A percentile compares a stretch with the other conserved stretches of the same genome.
Evolutionary conservation across 2,888 invertebrate species (phyloP).

Genomic region (Eilema griseolum): DNA sequence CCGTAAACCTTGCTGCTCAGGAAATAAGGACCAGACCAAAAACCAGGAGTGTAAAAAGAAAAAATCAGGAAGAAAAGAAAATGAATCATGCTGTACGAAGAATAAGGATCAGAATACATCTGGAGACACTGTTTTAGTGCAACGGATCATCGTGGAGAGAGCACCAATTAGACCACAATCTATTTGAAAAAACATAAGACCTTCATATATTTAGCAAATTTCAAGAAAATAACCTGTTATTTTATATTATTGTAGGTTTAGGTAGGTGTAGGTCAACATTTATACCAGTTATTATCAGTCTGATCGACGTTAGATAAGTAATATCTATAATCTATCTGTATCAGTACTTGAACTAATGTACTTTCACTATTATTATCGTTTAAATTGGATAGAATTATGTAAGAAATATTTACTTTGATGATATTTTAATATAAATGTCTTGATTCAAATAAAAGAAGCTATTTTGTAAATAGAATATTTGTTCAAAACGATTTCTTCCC

Average conservation of each 20-base stretch:
- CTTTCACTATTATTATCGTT: too few species aligned
- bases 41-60: conserved; percentile 4
- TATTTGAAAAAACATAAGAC: conserved; percentile 28
- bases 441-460: too few species aligned
- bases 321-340: too few species aligned
- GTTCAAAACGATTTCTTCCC: too few species aligned
- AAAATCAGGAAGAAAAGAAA: conserved; percentile 23
- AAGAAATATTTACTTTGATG: too few species aligned
- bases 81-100: conserved; percentile 5
- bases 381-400: too few species aligned
- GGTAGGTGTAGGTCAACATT: too few species aligned
- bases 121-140: conserved; percentile 45
- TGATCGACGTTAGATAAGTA: too few species aligned
- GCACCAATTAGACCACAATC: conserved; percentile 45
- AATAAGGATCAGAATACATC: conserved; percentile 46
- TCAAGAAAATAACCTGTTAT: neutral
- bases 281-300: too few species aligned
- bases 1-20: conserved; percentile 32
- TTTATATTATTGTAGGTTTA: neutral
- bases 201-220: neutral
- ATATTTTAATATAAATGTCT: too few species aligned
- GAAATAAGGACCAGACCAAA: conserved; percentile 27
- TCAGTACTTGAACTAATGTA: too few species aligned
- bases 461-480: too few species aligned
- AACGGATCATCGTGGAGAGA: conserved; percentile 51